Evolutionary conservation across 2,113 vertebrate species (phyloP).

Genomic region (Protobothrops flavoviridis): DNA sequence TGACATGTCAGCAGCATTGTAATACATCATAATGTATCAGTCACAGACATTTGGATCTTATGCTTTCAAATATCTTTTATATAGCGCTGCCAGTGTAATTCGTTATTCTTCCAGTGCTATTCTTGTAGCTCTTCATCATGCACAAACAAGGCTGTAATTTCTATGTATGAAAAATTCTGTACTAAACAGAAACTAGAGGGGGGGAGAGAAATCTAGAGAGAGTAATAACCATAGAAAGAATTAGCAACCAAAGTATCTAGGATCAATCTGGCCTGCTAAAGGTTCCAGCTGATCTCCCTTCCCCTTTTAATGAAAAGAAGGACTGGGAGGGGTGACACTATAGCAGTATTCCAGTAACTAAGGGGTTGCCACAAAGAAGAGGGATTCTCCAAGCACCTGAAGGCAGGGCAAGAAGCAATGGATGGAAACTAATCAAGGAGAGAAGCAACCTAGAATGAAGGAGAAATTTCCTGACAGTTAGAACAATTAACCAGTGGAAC

Average conservation of each 20-base stretch:
- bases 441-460: neutral
- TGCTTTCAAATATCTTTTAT: slow-evolving; percentile 49
- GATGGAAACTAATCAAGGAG: neutral
- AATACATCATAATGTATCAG: slow-evolving; percentile 73
- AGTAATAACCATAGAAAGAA: neutral
- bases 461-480: neutral
- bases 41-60: slow-evolving; percentile 61
- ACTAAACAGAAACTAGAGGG: neutral
- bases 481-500: neutral
- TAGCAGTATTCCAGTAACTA: neutral
- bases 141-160: neutral
- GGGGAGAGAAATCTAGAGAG: neutral
- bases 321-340: neutral
- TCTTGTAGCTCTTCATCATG: neutral
- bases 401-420: neutral
- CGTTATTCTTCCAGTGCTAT: slow-evolving; percentile 1
- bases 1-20: slow-evolving; percentile 65
- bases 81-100: slow-evolving; percentile 51
- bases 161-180: neutral
- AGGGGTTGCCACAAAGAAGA: neutral
- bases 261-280: neutral
- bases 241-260: neutral
- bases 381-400: neutral
- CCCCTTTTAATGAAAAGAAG: neutral
- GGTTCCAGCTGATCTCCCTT: neutral